These are phyloP conservation scores for Cremastinae sp. DNA, from an alignment of 2,888 invertebrate species.

Conservation along the genomic window DNA sequence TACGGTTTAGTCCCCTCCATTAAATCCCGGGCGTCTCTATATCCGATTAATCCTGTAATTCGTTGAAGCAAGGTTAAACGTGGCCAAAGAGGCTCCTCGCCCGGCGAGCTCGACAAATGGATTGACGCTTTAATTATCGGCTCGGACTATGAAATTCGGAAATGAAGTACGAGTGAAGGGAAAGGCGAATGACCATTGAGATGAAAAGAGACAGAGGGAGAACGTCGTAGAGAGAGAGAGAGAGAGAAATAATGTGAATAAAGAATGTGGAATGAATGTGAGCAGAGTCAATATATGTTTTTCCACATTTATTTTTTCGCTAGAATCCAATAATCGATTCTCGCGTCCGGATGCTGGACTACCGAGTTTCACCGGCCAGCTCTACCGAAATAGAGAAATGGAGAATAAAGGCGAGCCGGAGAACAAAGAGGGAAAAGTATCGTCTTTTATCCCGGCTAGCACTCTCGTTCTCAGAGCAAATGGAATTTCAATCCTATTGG, in stretches of 20 bases:
- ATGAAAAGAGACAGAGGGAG: background rate
- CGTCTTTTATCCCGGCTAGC: slow-evolving; percentile 6
- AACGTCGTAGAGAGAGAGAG: background rate
- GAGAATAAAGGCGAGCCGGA: background rate
- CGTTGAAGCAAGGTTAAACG: no score
- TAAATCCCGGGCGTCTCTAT: slow-evolving; percentile 14
- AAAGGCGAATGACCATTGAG: background rate
- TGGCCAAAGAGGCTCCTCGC: no score
- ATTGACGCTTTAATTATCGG: slow-evolving; percentile 39
- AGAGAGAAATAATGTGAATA: no score
- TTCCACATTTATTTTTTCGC: slow-evolving; percentile 49
- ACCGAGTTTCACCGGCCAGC: slow-evolving; percentile 50
- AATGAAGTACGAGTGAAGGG: background rate
- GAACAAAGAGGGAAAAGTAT: background rate
- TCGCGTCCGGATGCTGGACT: slow-evolving; percentile 46
- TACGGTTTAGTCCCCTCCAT: no score
- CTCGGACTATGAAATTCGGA: slow-evolving; percentile 9
- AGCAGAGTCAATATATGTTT: slow-evolving; percentile 16
- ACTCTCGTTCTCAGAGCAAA: slow-evolving; percentile 42
- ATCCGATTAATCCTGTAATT: slow-evolving; percentile 16
- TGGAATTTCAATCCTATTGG: slow-evolving; percentile 65
- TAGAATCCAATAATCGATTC: slow-evolving; percentile 70
- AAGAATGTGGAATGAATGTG: slow-evolving; percentile 1
- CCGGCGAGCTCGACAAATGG: background rate
- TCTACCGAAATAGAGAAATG: slow-evolving; percentile 33